Evolutionary conservation across 2,888 invertebrate genomes (phyloP), one percentile per base, ranked within the genome.

Genomic region (Pharmacophagus antenor): DNA sequence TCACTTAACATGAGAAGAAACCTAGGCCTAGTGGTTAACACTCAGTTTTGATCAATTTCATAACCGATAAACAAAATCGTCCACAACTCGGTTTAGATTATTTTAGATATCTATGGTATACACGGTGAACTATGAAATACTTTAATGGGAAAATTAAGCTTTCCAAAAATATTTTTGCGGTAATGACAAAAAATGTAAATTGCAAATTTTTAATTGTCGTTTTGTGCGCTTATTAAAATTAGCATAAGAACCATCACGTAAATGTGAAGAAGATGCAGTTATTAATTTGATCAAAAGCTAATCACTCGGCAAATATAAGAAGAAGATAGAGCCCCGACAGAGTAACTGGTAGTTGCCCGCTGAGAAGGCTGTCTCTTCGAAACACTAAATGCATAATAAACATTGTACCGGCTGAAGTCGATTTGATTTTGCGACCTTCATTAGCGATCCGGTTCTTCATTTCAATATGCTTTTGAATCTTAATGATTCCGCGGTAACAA

Each of bases 341-440:
- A 56, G 61, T 51, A 50, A 61, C 60, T 56, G 62, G 70, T 67
- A 65, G 64, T 58, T 62, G 65, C 70, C 70, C 63, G 64, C 66
- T 61, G 65, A 63, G 65, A 61, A 18, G 23, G 49, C 72, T 77
- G 82, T 80, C 80, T 65, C 61, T 62, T 63, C 57, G 64, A 74
- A 79, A 80, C 81, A 78, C 79, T 82, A 82, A 85, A 80, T 79
- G 80, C 81, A 79, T 79, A 84, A 60, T 84, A 84, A 87, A 84
- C 79, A 77, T 77, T 77, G 82, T 80, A 78, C 77, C 77, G 71
- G 68, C 77, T 81, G 83, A 84, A 82, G 87, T 76, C 81, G 82
- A 85, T 88, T 88, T 87, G 85, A 88, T 87, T 86, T 84, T 80
- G 88, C 86, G 69, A 79, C 84, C 85, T 89, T 89, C 89, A 88